Base-by-base conservation (phyloP, 2,113 vertebrate species). In the Camelus bactrianus region DNA sequence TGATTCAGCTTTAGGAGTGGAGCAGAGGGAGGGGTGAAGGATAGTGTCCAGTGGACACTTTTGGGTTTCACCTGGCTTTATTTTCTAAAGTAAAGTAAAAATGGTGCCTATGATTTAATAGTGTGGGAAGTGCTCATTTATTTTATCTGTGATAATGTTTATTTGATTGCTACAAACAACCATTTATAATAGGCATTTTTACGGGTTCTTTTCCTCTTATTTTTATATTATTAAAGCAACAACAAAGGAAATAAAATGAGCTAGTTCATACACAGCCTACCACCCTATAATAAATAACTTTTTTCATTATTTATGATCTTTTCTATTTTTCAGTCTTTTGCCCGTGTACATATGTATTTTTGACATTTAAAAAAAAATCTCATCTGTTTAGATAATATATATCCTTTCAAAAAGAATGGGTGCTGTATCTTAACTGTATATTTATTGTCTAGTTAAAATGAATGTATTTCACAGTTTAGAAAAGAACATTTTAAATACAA, bases 381-480 rank as follows among this genome's bases (percentile, higher is more conserved):
- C 72, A 13, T 64, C 42, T 83, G 12, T 50, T 46, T 70, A 93
- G 30, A 38, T 77, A 20, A 20, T 72, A 70, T 89, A 35, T 67
- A 19, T 75, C 20, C 8, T 84, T 92, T 76, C 64, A 54, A 0
- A 76, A 89, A 81, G 16, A 82, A 50, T 4, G 22, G 20, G 15
- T 46, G 30, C 42, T 62, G 1, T 35, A 81, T 38, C 50, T 79
- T 86, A 90, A 24, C 28, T 85, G 14, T 52, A 15, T 86, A 42
- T 35, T 79, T 87, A 62, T 46, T 96, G 69, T 92, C 56, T 87
- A 87, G 22, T 90, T 75, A 72, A 89, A 83, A 38, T 94, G 38
- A 92, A 65, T 11, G 10, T 72, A 56, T 65, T 80, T 77, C 24
- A 79, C 42, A 76, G 32, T 80, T 88, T 89, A 86, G 67, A 46